Evolutionary conservation across 2,113 vertebrate species (phyloP).

Genomic region (Seriola quinqueradiata): DNA sequence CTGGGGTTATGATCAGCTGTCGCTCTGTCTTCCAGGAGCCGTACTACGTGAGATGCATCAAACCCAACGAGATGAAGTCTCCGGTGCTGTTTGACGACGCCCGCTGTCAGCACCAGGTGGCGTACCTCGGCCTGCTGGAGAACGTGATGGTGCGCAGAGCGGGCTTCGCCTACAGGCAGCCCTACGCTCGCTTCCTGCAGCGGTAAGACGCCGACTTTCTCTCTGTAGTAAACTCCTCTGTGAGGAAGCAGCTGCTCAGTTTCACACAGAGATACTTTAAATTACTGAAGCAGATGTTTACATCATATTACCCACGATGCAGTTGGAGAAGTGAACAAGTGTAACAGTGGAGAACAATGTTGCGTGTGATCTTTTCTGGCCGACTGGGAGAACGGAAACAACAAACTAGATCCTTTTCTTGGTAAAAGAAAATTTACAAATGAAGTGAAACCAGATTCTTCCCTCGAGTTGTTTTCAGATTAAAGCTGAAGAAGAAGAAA

Average conservation of each 20-base stretch:
- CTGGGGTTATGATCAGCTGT: not conserved
- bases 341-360: not conserved
- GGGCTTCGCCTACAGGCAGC: slow-evolving; percentile 94
- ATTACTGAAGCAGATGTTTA: not conserved
- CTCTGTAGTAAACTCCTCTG: not conserved
- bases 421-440: not conserved
- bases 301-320: not conserved
- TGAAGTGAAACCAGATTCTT: not conserved
- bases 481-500: not conserved
- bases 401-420: not conserved
- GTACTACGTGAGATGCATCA: slow-evolving; percentile 95
- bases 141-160: slow-evolving; percentile 94
- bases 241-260: not conserved
- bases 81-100: slow-evolving; percentile 85
- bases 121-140: slow-evolving; percentile 94
- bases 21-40: slow-evolving; percentile 87
- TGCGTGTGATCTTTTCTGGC: not conserved
- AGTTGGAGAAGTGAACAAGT: not conserved
- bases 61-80: slow-evolving; percentile 93
- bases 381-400: not conserved
- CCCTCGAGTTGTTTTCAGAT: not conserved
- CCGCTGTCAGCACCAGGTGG: slow-evolving; percentile 92
- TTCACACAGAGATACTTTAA: not conserved
- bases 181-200: slow-evolving; percentile 91
- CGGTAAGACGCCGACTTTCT: slow-evolving; percentile 81